Percentiles rank a stretch among this genome's conserved stretches.
phyloP scores from a whole-genome alignment of 37 sponge, comb jelly and placozoan genomes.

The Hexactinellida sp. region DNA sequence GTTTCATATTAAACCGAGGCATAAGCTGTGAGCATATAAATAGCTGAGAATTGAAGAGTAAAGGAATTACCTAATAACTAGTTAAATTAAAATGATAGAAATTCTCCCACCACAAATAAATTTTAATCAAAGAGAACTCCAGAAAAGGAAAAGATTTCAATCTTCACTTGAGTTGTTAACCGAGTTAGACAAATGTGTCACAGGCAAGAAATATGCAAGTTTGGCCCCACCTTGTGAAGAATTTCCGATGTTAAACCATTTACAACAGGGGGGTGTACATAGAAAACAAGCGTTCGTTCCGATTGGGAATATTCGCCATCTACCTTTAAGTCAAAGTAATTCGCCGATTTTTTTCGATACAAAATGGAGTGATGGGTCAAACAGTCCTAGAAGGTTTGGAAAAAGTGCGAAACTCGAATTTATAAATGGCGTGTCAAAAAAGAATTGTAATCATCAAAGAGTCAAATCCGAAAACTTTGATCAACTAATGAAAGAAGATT shows the following conservation, averaged over 20 bases:
- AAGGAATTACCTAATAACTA: neutral
- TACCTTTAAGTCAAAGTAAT: neutral
- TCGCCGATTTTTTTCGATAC: neutral
- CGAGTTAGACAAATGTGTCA: neutral
- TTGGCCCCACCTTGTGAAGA: neutral
- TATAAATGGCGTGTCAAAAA: neutral
- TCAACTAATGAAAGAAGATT: neutral
- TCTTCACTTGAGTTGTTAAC: neutral
- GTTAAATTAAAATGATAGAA: neutral
- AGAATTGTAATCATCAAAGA: neutral
- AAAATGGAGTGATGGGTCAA: neutral
- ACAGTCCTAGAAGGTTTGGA: neutral
- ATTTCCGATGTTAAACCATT: neutral
- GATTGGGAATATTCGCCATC: neutral
- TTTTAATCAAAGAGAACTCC: neutral
- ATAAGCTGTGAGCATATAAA: neutral
- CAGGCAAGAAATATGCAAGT: neutral
- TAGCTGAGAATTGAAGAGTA: no score
- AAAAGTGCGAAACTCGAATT: neutral
- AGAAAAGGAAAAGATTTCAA: no score
- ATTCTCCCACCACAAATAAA: neutral
- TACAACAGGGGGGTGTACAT: no score
- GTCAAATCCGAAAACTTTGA: neutral
- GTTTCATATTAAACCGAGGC: neutral
- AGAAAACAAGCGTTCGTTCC: no score